phyloP scores from a whole-genome alignment of 2,888 invertebrate species.

The Dasysyrphus albostriatus region DNA sequence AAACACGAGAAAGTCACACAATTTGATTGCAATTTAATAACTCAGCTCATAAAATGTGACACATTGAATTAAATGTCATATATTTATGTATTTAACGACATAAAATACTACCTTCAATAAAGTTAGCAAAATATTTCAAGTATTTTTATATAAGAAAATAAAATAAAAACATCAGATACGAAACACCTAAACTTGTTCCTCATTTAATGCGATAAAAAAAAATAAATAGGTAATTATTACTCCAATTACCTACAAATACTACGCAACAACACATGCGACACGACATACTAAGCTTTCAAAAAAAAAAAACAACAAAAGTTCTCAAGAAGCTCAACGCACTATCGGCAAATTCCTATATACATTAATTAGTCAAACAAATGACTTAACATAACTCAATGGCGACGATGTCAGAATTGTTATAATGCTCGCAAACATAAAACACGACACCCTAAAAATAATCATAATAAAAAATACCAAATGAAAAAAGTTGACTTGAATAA shows the following conservation, averaged over 20 bases:
- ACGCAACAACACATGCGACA: background rate
- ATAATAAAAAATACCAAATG: slow-evolving; percentile 18
- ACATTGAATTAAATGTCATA: slow-evolving; percentile 8
- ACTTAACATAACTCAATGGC: slow-evolving; percentile 49
- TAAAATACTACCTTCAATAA: background rate
- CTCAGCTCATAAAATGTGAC: background rate
- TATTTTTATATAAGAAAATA: background rate
- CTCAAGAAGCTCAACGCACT: slow-evolving; percentile 8
- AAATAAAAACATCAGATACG: too few relatives aligned
- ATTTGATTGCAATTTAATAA: slow-evolving; percentile 16
- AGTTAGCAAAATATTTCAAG: background rate
- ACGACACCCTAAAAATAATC: slow-evolving; percentile 26
- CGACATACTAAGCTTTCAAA: background rate
- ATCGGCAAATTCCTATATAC: slow-evolving; percentile 57
- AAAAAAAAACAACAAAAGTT: too few relatives aligned
- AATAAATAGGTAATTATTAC: background rate
- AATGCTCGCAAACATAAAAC: slow-evolving; percentile 42
- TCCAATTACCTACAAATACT: background rate
- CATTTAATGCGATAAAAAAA: background rate
- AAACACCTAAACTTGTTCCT: background rate
- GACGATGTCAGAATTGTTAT: slow-evolving; percentile 43
- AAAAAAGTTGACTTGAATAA: slow-evolving; percentile 4
- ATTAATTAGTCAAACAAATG: slow-evolving; percentile 57
- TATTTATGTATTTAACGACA: slow-evolving; percentile 12
- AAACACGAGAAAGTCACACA: background rate